A percentile compares a stretch with the other conserved stretches of the same genome.
Evolutionary conservation across 2,888 invertebrate genomes (phyloP).

Genomic region (Sturmia bella): DNA sequence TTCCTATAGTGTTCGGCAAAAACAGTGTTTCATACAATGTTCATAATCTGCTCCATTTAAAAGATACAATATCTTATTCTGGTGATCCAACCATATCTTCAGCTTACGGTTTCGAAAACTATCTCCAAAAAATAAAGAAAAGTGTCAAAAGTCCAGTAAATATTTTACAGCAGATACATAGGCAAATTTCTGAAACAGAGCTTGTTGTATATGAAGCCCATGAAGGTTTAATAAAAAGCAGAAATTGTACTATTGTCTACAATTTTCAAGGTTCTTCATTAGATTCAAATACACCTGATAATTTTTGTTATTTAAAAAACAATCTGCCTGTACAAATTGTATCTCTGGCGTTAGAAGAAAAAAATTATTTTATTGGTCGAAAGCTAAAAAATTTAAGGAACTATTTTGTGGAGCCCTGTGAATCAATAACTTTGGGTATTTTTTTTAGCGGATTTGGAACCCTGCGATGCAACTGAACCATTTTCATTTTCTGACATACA

Average conservation of each 20-base stretch:
- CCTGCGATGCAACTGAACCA: constrained; percentile 4
- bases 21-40: constrained; percentile 34
- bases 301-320: constrained; percentile 25
- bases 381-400: neutral
- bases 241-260: neutral
- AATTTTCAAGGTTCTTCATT: constrained; percentile 6
- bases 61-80: constrained; percentile 4
- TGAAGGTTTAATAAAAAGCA: neutral
- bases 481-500: constrained; percentile 21
- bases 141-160: constrained; percentile 28
- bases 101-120: constrained; percentile 31
- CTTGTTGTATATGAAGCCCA: neutral
- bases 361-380: neutral
- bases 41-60: constrained; percentile 29
- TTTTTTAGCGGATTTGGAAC: constrained; percentile 5
- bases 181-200: neutral
- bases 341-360: neutral
- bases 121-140: constrained; percentile 43
- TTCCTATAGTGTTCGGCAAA: constrained; percentile 22
- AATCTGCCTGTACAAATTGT: constrained; percentile 21
- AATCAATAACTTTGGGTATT: constrained; percentile 31
- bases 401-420: constrained; percentile 42
- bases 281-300: constrained; percentile 10
- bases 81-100: constrained; percentile 15
- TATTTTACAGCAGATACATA: constrained; percentile 16